Conservation (phyloP, 2,113 vertebrate genomes). For the Agapornis roseicollis region DNA sequence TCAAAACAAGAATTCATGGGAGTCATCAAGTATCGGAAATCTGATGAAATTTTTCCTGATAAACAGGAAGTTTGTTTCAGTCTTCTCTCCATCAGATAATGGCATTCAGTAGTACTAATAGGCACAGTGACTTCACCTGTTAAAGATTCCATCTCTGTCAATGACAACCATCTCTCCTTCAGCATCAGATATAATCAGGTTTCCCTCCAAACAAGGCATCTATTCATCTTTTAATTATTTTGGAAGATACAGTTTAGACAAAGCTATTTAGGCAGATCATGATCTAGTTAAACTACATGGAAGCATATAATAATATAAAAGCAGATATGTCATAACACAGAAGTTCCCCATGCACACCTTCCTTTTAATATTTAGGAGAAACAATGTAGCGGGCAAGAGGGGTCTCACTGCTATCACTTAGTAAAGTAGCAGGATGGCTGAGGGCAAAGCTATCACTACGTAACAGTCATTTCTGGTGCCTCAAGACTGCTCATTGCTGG, state of each 20-base stretch:
- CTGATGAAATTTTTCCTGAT: background rate
- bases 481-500: background rate
- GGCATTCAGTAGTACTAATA: background rate
- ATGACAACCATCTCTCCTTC: background rate
- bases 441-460: background rate
- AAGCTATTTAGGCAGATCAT: background rate
- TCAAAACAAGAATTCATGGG: background rate
- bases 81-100: background rate
- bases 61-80: background rate
- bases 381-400: background rate
- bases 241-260: background rate
- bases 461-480: background rate
- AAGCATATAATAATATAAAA: background rate
- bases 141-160: background rate
- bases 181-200: background rate
- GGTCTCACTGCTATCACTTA: background rate
- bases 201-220: background rate
- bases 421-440: background rate
- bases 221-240: background rate
- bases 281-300: background rate
- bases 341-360: background rate
- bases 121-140: background rate
- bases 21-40: background rate
- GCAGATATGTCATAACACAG: background rate
- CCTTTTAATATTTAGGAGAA: background rate